Base-by-base conservation (phyloP, 2,797 vertebrate species). In the Cuculus canorus region DNA sequence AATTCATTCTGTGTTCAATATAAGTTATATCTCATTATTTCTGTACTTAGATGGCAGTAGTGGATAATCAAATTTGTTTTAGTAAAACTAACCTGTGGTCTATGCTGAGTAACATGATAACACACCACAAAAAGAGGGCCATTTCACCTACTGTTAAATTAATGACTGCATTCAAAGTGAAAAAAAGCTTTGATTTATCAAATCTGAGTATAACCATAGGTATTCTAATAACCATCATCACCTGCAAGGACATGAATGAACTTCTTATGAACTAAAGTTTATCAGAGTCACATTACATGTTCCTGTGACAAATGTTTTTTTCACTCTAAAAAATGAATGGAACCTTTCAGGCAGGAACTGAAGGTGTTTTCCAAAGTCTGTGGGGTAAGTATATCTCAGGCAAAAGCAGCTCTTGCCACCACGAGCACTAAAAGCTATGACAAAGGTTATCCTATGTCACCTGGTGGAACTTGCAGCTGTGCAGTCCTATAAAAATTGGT, bases 151-250 rank as follows among this genome's bases (percentile, higher is more conserved):
- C 60, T 95, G 50, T 79, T 96, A 91, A 93, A 96, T 97, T 97
- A 97, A 97, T 97, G 95, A 89, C 57, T 81, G 41, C 30, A 80
- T 87, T 79, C 94, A 92, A 91, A 96, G 25, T 89, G 63, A 92
- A 96, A 97, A 97, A 78, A 59, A 92, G n/a, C 32, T 82, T 69
- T 84, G 60, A 86, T 85, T 85, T 80, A 50, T 93, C 76, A 93
- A 79, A 64, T 81, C 75, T 91, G 69, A 96, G 68, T 90, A 73
- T 94, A 94, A 77, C 90, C 72, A 93, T 77, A 91, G 61, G 61
- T 95, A 54, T 64, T 86, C 14, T 47, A 81, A 82, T 88, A 89
- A 91, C 28, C 48, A 84, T 82, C 30, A 71, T 59, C 81, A 94
- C 23, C 45, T 76, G 21, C 37, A 82, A 91, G 61, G 70, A 86